Evolutionary conservation across 2,113 vertebrate species (phyloP).

Genomic region (Urocynchramus pylzowi): DNA sequence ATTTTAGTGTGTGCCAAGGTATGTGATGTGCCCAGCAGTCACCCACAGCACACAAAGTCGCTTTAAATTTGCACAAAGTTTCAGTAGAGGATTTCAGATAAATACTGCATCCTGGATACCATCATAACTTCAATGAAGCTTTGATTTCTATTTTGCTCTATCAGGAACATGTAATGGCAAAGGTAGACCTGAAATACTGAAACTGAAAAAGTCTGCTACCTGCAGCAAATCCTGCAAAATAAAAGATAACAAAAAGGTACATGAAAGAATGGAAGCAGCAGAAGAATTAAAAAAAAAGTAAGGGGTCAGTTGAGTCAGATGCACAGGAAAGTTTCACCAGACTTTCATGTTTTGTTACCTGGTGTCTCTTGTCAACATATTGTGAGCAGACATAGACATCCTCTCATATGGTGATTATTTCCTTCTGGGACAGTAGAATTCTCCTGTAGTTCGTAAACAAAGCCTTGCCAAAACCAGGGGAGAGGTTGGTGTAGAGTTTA

Average conservation of each 20-base stretch:
- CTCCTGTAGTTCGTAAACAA: neutral
- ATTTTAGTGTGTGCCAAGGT: fast-evolving
- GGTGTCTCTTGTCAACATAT: neutral
- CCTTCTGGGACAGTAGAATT: neutral
- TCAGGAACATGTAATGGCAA: neutral
- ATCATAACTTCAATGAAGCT: neutral
- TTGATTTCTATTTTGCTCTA: neutral
- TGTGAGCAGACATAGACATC: neutral
- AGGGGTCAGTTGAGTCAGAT: neutral
- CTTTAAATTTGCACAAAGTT: neutral
- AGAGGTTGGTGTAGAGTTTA: neutral
- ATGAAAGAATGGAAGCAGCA: neutral
- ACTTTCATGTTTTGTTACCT: neutral
- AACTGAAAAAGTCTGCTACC: neutral
- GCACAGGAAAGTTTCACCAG: neutral
- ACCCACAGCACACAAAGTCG: neutral
- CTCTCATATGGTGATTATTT: neutral
- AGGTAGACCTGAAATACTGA: neutral
- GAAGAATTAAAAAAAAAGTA: neutral
- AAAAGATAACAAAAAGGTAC: neutral
- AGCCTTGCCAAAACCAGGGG: neutral
- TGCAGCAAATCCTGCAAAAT: neutral
- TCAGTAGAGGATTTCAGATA: neutral
- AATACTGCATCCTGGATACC: neutral
- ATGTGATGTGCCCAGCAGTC: neutral